Base-by-base conservation (phyloP, 2,888 invertebrate genomes). In the Watsonalla cultraria region DNA sequence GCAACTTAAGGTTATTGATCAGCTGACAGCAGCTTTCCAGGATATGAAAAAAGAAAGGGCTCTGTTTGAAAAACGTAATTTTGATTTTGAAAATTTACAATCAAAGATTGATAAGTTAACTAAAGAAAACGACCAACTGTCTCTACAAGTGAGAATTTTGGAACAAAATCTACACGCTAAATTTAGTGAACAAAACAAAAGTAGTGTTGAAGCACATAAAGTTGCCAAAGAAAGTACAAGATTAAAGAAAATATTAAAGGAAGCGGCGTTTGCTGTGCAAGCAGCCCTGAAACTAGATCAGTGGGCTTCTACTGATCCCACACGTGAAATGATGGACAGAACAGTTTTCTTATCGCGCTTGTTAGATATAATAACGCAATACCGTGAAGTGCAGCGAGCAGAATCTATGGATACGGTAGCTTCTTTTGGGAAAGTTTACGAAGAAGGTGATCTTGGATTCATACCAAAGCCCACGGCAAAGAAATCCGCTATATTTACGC, bases 361-460 rank as follows among this genome's bases (percentile, higher is more conserved):
- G 7, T 79, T 94, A 1, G 83, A 86, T 24, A 91, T 93, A 51
- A 75, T 93, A 45, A 79, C 82, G 14, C 84, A 89, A 55, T 86
- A 83, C 57, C 84, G 80, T 14, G 90, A 90, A 51, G 72, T 86
- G 13, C 77, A 86, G 60, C 76, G 74, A 24, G 73, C 84, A 5
- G 87, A 84, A 57, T 90, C 90, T 11, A 64, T 77, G 54, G 83
- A 84, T 33, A 89, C 92, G 47, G 70, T 89, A 45, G 88, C 89
- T 34, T 92, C 93, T 0, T 70, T 92, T 34, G 86, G 82, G 1
- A 90, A 90, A 45, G 82, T 93, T 24, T 94, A 95, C 64, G 84
- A 90, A 51, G 92, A 92, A 60, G 94, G 94, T 9, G 94, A 94
- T 74, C 90, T 94, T 56, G 94, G 94, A 7, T 94, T 94, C 61